phyloP scores from a whole-genome alignment of 2,888 invertebrate species.

The Perithous albicinctus region DNA sequence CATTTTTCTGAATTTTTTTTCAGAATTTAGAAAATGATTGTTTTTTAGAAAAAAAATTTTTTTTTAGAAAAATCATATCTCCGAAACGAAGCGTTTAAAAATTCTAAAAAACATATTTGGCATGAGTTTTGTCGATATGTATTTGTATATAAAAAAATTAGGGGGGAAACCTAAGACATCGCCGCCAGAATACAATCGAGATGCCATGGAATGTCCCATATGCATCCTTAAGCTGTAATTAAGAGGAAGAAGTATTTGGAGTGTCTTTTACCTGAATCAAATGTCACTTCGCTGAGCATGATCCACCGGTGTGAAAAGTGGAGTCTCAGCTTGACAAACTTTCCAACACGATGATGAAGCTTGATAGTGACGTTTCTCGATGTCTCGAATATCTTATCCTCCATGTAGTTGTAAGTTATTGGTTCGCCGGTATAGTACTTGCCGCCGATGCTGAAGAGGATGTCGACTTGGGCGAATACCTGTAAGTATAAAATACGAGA shows the following conservation, averaged over 20 bases:
- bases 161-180: no score
- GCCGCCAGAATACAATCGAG: no score
- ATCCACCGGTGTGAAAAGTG: conserved; percentile 94
- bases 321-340: conserved; percentile 91
- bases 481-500: conserved; percentile 82
- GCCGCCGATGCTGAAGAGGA: conserved; percentile 93
- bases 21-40: no score
- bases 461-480: conserved; percentile 92
- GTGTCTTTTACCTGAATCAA: conserved; percentile 89
- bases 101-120: no score
- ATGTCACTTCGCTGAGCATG: conserved; percentile 94
- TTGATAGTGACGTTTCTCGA: conserved; percentile 93
- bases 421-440: conserved; percentile 91
- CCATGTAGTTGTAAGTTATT: conserved; percentile 89
- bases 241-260: background rate
- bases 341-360: conserved; percentile 92
- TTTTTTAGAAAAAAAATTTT: no score
- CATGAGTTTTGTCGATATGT: no score
- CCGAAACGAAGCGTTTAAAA: no score
- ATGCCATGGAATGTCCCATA: no score
- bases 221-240: background rate
- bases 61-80: no score
- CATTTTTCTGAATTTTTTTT: no score
- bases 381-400: conserved; percentile 92
- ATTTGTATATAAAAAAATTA: no score